A percentile compares a stretch with the other conserved stretches of the same genome.
These are phyloP conservation scores for Anhinga rufa DNA, from an alignment of 2,113 vertebrate genomes.

Conservation along the genomic window DNA sequence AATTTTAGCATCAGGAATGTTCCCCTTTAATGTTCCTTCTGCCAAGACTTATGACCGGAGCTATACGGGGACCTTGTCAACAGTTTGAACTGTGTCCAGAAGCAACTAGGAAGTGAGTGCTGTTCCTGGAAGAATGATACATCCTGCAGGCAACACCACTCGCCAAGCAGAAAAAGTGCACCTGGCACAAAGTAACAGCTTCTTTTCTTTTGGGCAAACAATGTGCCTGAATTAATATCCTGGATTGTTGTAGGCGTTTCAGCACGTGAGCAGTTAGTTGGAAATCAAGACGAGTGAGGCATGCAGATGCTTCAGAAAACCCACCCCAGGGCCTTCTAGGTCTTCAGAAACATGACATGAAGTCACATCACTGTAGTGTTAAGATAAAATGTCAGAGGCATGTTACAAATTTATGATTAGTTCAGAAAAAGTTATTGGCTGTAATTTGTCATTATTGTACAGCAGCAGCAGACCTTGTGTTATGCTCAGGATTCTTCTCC, in stretches of 20 bases:
- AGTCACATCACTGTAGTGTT: not conserved
- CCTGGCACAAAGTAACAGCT: not conserved
- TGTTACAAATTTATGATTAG: not conserved
- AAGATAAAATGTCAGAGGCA: not conserved
- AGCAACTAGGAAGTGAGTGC: not conserved
- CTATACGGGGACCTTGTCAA: not conserved
- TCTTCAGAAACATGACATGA: not conserved
- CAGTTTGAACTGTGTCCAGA: not conserved
- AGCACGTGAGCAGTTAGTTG: not conserved
- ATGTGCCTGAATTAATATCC: not conserved
- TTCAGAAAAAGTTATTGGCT: not conserved
- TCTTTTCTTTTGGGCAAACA: not conserved
- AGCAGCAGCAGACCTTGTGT: not conserved
- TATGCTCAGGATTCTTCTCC: not conserved
- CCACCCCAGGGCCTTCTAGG: not conserved
- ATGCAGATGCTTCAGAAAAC: not conserved
- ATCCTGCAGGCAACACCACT: not conserved
- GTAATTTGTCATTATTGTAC: not conserved
- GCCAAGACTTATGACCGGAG: not conserved
- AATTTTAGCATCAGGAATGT: not conserved
- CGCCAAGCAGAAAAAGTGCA: not conserved
- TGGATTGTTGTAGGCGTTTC: not conserved
- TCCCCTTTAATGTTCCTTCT: not conserved
- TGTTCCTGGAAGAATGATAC: not conserved
- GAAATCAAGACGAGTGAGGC: not conserved